Base-by-base conservation (phyloP, 1,140 invertebrate species). In the Euglossa dilemma region DNA sequence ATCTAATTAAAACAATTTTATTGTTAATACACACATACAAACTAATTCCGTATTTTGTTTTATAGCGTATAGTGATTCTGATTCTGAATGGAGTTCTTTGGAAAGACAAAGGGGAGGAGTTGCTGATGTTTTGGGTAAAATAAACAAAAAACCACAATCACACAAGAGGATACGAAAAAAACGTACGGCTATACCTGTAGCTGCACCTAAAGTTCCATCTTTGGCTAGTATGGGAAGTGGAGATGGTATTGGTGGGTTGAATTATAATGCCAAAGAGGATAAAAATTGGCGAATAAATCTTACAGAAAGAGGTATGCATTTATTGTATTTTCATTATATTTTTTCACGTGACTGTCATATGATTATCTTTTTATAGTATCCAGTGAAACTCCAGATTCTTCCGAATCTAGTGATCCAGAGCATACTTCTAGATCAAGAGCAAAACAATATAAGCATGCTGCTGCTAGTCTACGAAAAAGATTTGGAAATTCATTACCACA, bases 61-160 rank as follows among this genome's bases (percentile, higher is more conserved):
- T 85, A 50, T 91, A 96, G 97, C 96, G 67, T 97, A 97, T 92
- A 97, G 97, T 47, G 97, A 98, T 92, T 98, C 97, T 28, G 97
- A 98, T 92, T 98, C 97, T 87, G 98, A 98, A 77, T 97, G 97
- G 93, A 98, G 97, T 90, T 97, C 97, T 64, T 93, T 97, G 66
- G 97, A 98, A 91, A 94, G 97, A 80, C 95, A 97, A 85, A 93
- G 95, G 89, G 36, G 36, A 4, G 36, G 36, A 4, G 96, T 96
- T 84, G 96, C 96, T 59, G 97, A 96, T 84, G 95, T 95, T 9
- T 95, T 96, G 83, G 94, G 94, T 25, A 96, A 96, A 92, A 95
- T 95, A 43, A 97, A 95, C 88, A 96, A 96, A 85, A 98, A 97
- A 90, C 95, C 96, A 18, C 96, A 96, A 43, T 96, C 96, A n/a